These are phyloP conservation scores for Eunapius fragilis DNA, from an alignment of 37 sponge, comb jelly and placozoan species.

Conservation along the genomic window DNA sequence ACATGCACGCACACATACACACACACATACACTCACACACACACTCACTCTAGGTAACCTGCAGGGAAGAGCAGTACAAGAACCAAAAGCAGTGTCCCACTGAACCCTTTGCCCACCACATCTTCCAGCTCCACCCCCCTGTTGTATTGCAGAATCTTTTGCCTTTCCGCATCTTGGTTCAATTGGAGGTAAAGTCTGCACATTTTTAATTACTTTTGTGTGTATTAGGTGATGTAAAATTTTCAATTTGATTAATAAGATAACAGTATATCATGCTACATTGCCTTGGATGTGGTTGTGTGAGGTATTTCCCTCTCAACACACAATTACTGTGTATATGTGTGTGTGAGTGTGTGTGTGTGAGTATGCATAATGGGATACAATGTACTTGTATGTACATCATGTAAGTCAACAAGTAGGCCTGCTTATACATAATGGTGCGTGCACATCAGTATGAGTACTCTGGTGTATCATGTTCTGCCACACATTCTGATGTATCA, in stretches of 20 bases:
- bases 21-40: neutral
- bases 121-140: constrained; percentile 74
- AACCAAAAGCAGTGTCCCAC: constrained; percentile 8
- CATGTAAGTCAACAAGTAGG: neutral
- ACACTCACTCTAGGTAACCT: constrained; percentile 27
- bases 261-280: too few species aligned
- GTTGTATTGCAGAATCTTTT: constrained; percentile 74
- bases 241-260: too few species aligned
- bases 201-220: neutral
- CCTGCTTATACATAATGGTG: too few species aligned
- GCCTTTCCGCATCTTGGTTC: constrained; percentile 43
- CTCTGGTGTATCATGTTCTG: neutral
- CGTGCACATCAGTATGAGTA: too few species aligned
- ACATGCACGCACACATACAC: neutral
- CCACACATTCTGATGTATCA: neutral
- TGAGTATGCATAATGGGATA: too few species aligned
- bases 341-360: too few species aligned
- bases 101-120: constrained; percentile 60
- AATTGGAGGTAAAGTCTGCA: constrained; percentile 27
- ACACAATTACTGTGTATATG: too few species aligned
- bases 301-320: too few species aligned
- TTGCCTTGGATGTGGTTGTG: too few species aligned
- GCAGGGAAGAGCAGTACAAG: constrained; percentile 58
- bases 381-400: neutral
- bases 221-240: neutral